phyloP scores from a whole-genome alignment of 2,797 vertebrate species.

The Falco berigora region DNA sequence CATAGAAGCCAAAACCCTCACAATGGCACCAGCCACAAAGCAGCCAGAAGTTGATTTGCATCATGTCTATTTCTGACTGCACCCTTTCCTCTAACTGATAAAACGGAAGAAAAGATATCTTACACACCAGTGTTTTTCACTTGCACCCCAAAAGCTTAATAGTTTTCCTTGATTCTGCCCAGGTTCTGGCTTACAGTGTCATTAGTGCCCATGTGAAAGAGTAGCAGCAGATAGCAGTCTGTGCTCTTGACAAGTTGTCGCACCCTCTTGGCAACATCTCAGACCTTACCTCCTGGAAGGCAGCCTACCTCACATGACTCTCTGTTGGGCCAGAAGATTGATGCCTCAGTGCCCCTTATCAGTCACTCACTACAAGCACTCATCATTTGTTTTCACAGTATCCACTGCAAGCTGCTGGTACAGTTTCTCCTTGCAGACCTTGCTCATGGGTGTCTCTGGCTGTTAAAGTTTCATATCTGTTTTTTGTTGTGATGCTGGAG shows the following conservation, averaged over 20 bases:
- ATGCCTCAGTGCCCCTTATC: not conserved
- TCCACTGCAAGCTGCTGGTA: not conserved
- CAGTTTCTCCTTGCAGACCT: not conserved
- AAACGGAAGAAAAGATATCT: no score
- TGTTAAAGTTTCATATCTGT: no score
- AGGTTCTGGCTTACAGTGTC: not conserved
- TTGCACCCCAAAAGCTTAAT: not conserved
- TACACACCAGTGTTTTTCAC: no score
- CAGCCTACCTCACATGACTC: not conserved
- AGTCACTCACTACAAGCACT: not conserved
- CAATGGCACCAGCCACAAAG: no score
- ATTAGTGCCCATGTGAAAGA: not conserved
- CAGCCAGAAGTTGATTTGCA: no score
- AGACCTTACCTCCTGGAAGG: not conserved
- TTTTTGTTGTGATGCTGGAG: no score
- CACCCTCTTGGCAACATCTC: not conserved
- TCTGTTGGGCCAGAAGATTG: not conserved
- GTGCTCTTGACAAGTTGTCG: not conserved
- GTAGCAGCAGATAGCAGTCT: not conserved
- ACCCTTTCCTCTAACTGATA: no score
- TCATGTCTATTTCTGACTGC: no score
- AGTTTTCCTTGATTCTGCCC: not conserved
- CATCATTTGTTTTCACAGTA: not conserved
- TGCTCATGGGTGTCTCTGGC: no score
- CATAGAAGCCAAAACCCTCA: no score